phyloP scores from a whole-genome alignment of 92 coral and sea anemone species.

The Porites cylindrica region DNA sequence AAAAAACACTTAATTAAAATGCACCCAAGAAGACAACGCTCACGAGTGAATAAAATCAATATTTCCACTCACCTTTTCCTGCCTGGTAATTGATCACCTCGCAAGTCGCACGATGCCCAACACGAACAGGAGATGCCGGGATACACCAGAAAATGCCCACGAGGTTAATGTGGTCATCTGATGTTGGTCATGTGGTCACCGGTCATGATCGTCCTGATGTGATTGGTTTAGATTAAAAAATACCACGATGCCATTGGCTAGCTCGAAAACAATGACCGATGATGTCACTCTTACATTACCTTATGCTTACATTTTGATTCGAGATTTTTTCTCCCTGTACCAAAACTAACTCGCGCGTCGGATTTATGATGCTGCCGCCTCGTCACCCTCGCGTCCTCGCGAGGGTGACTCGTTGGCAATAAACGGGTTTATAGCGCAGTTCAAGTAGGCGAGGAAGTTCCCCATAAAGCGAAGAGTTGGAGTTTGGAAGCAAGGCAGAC shows the following conservation, averaged over 20 bases:
- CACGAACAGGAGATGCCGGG: too few relatives aligned
- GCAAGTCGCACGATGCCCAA: too few relatives aligned
- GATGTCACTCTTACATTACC: conserved; percentile 34
- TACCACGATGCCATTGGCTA: conserved; percentile 6
- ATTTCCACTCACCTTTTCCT: background rate
- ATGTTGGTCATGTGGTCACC: conserved; percentile 4
- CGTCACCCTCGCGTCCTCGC: conserved; percentile 14
- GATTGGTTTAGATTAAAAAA: conserved; percentile 7
- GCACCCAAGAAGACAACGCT: conserved; percentile 7
- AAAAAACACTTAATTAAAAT: conserved; percentile 19
- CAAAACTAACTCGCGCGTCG: conserved; percentile 10
- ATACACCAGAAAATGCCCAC: conserved; percentile 14
- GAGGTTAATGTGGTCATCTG: conserved; percentile 1
- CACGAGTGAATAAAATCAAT: conserved; percentile 9
- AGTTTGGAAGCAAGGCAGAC: background rate
- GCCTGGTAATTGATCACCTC: background rate
- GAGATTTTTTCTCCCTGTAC: conserved; percentile 19
- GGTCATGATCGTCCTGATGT: conserved; percentile 7
- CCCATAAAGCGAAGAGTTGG: conserved; percentile 34
- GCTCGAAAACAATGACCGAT: conserved; percentile 29
- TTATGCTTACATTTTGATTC: background rate
- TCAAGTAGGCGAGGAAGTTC: conserved; percentile 40
- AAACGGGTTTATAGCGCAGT: conserved; percentile 65
- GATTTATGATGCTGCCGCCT: conserved; percentile 30
- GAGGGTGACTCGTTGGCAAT: conserved; percentile 32